A percentile compares a stretch with the other conserved stretches of the same genome.
These are phyloP conservation scores for Thymelicus lineola DNA, from an alignment of 2,888 invertebrate genomes.

Conservation along the genomic window DNA sequence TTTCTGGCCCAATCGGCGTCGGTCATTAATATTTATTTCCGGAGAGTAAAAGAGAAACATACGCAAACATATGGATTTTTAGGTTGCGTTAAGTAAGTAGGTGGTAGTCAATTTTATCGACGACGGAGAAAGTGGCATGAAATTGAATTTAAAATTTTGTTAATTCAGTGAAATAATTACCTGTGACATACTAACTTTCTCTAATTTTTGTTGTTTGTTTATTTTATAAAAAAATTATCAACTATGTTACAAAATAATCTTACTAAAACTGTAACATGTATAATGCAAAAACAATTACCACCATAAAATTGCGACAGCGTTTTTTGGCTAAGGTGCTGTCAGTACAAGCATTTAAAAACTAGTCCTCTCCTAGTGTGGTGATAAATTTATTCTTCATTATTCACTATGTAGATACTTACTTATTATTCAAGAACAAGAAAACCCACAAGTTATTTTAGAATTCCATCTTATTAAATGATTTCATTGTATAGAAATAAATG, in stretches of 20 bases:
- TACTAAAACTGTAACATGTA: too few species aligned
- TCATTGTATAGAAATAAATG: slow-evolving; percentile 33
- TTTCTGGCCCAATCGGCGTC: slow-evolving; percentile 16
- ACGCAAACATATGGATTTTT: slow-evolving; percentile 7
- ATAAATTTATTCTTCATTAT: not conserved
- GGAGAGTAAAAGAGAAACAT: slow-evolving; percentile 23
- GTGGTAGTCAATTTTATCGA: not conserved
- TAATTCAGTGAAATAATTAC: too few species aligned
- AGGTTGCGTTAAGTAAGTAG: slow-evolving; percentile 7
- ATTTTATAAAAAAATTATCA: too few species aligned
- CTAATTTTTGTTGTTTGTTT: too few species aligned
- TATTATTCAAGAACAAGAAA: not conserved
- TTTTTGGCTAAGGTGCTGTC: too few species aligned
- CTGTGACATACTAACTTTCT: too few species aligned
- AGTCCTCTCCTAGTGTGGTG: too few species aligned
- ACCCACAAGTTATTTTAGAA: slow-evolving; percentile 21
- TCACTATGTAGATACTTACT: too few species aligned
- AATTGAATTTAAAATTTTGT: not conserved
- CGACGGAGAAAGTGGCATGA: slow-evolving; percentile 19
- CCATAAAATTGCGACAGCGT: too few species aligned
- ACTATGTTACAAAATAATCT: too few species aligned
- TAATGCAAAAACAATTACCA: too few species aligned
- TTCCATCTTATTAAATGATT: slow-evolving; percentile 30
- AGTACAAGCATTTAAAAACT: too few species aligned
- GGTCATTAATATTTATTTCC: slow-evolving; percentile 33